Percentiles rank a stretch among this genome's conserved stretches.
Conservation (phyloP, 2,888 invertebrate species). For the Apoderus coryli region DNA sequence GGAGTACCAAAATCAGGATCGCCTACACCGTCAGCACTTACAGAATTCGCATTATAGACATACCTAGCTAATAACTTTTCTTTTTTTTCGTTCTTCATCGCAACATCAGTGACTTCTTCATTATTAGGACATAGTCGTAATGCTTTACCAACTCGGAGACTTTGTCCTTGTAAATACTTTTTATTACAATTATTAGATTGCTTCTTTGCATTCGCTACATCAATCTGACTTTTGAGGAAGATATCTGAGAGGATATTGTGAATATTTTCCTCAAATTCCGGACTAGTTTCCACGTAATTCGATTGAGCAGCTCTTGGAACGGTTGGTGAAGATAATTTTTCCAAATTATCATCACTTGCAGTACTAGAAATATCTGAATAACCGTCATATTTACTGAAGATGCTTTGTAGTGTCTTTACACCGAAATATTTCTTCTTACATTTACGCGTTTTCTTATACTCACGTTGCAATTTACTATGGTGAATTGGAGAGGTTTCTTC, state of each 20-base stretch:
- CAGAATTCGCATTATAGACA: slow-evolving; percentile 32
- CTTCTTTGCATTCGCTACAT: slow-evolving; percentile 19
- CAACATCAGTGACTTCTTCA: slow-evolving; percentile 23
- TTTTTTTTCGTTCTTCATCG: slow-evolving; percentile 27
- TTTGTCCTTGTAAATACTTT: slow-evolving; percentile 29
- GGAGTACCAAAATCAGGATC: slow-evolving; percentile 57
- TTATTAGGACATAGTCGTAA: slow-evolving; percentile 31
- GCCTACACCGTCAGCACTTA: slow-evolving; percentile 40
- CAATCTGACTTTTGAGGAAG: slow-evolving; percentile 27
- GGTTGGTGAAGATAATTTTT: slow-evolving; percentile 12
- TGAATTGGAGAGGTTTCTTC: slow-evolving; percentile 41
- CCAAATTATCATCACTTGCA: slow-evolving; percentile 29
- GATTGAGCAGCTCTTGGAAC: slow-evolving; percentile 3
- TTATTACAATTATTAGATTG: slow-evolving; percentile 21
- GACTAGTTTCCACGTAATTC: slow-evolving; percentile 24
- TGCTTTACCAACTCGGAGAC: slow-evolving; percentile 31
- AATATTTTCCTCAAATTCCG: slow-evolving; percentile 33
- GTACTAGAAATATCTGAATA: slow-evolving; percentile 34
- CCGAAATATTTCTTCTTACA: slow-evolving; percentile 36
- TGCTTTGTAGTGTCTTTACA: slow-evolving; percentile 35
- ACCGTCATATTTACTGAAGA: slow-evolving; percentile 32
- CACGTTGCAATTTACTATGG: slow-evolving; percentile 33
- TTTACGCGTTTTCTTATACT: slow-evolving; percentile 31
- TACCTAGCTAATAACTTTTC: slow-evolving; percentile 33
- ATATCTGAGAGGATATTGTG: slow-evolving; percentile 32